Evolutionary conservation across 2,888 invertebrate genomes (phyloP).

Genomic region (Trisateles emortualis): DNA sequence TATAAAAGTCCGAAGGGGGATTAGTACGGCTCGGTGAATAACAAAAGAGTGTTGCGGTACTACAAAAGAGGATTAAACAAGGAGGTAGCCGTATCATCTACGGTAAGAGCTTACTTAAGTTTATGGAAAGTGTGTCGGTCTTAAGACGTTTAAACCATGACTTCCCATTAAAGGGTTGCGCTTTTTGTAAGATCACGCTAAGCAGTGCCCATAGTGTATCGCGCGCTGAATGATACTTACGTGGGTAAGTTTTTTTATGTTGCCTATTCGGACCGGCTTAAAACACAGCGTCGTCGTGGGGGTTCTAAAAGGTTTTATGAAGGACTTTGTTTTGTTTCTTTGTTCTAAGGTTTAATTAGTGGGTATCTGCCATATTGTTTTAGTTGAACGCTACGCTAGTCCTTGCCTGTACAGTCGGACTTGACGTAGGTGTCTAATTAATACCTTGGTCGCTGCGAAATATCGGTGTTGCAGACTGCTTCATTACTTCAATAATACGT

Average conservation of each 20-base stretch:
- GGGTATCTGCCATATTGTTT: constrained; percentile 70
- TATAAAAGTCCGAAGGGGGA: constrained; percentile 72
- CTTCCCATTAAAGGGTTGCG: constrained; percentile 83
- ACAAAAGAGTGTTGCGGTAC: constrained; percentile 79
- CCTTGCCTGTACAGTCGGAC: constrained; percentile 19
- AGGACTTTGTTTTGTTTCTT: constrained; percentile 70
- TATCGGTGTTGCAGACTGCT: constrained; percentile 34
- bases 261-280: constrained; percentile 64
- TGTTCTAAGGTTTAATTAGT: constrained; percentile 80
- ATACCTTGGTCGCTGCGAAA: constrained; percentile 33
- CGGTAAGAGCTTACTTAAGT: constrained; percentile 82
- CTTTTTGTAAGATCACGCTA: constrained; percentile 82
- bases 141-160: constrained; percentile 81
- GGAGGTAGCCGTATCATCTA: constrained; percentile 81
- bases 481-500: constrained; percentile 22
- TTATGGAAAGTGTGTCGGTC: constrained; percentile 81
- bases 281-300: constrained; percentile 73
- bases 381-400: constrained; percentile 52
- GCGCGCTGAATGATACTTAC: constrained; percentile 68
- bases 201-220: constrained; percentile 71
- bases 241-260: constrained; percentile 69
- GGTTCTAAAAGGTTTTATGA: constrained; percentile 78
- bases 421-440: constrained; percentile 46
- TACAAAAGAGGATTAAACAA: constrained; percentile 80
- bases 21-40: constrained; percentile 76